Evolutionary conservation across 2,797 vertebrate species (phyloP).

Genomic region (Babyrousa celebensis): DNA sequence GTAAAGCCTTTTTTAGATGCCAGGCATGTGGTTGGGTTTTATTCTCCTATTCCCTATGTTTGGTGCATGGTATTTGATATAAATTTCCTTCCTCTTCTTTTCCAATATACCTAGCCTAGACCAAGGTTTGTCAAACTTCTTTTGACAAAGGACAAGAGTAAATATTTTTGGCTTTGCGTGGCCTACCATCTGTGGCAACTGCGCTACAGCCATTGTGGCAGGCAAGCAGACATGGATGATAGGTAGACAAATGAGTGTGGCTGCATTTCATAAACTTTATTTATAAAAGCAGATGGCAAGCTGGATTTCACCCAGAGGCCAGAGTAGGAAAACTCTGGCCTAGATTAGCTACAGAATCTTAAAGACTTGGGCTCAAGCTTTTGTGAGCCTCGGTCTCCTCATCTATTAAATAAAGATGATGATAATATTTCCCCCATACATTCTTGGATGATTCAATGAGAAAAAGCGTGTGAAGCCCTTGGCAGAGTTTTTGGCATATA

Average conservation of each 20-base stretch:
- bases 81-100: neutral
- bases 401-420: neutral
- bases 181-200: neutral
- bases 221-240: neutral
- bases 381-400: neutral
- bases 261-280: neutral
- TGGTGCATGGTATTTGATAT: neutral
- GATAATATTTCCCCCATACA: neutral
- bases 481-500: neutral
- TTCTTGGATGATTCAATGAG: constrained; percentile 13
- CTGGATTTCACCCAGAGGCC: neutral
- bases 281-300: neutral
- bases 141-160: neutral
- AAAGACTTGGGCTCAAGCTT: neutral
- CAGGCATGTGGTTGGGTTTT: neutral
- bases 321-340: neutral
- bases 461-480: neutral
- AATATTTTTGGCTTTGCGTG: neutral
- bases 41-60: neutral
- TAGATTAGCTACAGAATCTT: neutral
- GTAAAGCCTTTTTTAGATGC: neutral
- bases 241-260: neutral
- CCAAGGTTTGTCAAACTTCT: neutral
- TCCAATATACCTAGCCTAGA: neutral
- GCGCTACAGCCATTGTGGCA: neutral